These are phyloP conservation scores for Amiota mariae DNA, from an alignment of 2,888 invertebrate species.

Conservation along the genomic window DNA sequence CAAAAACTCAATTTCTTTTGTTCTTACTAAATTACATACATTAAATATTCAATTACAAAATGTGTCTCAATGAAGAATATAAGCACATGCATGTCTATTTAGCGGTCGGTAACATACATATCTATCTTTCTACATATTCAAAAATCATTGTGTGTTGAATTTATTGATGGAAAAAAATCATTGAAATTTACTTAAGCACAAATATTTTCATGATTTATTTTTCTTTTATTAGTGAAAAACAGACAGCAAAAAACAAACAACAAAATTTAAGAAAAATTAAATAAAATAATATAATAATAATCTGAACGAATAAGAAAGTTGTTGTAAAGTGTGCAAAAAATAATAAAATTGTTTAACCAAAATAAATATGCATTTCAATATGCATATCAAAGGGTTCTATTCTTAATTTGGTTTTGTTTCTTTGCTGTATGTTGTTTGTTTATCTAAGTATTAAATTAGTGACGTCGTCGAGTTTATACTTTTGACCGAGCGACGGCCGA, in stretches of 20 bases:
- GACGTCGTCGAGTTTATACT: too few species aligned
- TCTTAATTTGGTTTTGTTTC: too few species aligned
- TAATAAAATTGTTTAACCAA: conserved; percentile 63
- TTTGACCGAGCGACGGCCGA: too few species aligned
- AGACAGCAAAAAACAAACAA: conserved; percentile 44
- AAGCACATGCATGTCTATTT: conserved; percentile 66
- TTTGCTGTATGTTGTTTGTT: too few species aligned
- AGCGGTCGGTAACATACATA: conserved; percentile 57
- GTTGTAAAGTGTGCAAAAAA: conserved; percentile 40
- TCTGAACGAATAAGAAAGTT: conserved; percentile 30
- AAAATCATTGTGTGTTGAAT: too few species aligned
- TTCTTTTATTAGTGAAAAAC: conserved; percentile 57
- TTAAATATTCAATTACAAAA: conserved; percentile 45
- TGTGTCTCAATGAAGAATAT: conserved; percentile 66
- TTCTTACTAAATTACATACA: too few species aligned
- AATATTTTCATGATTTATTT: too few species aligned
- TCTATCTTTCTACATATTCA: too few species aligned
- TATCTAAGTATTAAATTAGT: too few species aligned
- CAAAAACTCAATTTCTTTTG: not conserved
- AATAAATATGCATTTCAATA: conserved; percentile 62
- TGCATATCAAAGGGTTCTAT: too few species aligned
- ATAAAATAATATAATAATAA: conserved; percentile 33
- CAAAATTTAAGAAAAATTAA: not conserved
- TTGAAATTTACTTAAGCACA: too few species aligned
- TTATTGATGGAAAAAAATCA: too few species aligned